These are phyloP conservation scores for Leptinotarsa haldemani DNA, from an alignment of 2,888 invertebrate species.

Conservation along the genomic window DNA sequence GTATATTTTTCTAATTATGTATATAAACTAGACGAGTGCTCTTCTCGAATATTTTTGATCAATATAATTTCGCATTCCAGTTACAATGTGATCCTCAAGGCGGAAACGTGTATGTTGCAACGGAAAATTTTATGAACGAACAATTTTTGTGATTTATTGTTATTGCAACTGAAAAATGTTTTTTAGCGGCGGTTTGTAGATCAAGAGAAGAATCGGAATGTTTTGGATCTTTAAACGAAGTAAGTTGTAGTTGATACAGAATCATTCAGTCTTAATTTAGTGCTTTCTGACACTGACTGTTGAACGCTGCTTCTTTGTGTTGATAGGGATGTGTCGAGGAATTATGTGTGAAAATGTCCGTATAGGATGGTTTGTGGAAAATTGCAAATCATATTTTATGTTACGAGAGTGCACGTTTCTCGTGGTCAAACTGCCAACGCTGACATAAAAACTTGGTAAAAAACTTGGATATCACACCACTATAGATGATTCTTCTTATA, in stretches of 20 bases:
- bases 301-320: too few relatives aligned
- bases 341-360: too few relatives aligned
- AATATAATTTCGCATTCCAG: constrained; percentile 46
- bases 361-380: too few relatives aligned
- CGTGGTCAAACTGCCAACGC: too few relatives aligned
- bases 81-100: constrained; percentile 42
- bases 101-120: constrained; percentile 21
- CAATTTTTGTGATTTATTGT: not conserved
- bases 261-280: too few relatives aligned
- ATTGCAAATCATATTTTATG: too few relatives aligned
- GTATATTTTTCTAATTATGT: constrained; percentile 51
- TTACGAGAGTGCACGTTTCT: too few relatives aligned
- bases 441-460: too few relatives aligned
- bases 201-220: constrained; percentile 5
- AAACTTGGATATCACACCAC: too few relatives aligned
- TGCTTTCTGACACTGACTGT: too few relatives aligned
- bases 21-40: constrained; percentile 48
- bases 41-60: constrained; percentile 40
- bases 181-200: not conserved
- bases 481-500: too few relatives aligned
- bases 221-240: not conserved
- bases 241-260: not conserved
- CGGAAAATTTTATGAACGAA: not conserved
- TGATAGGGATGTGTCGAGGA: too few relatives aligned
- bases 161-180: not conserved